These are phyloP conservation scores for Lacanobia wlatinum DNA, from an alignment of 2,888 invertebrate genomes.

Conservation along the genomic window DNA sequence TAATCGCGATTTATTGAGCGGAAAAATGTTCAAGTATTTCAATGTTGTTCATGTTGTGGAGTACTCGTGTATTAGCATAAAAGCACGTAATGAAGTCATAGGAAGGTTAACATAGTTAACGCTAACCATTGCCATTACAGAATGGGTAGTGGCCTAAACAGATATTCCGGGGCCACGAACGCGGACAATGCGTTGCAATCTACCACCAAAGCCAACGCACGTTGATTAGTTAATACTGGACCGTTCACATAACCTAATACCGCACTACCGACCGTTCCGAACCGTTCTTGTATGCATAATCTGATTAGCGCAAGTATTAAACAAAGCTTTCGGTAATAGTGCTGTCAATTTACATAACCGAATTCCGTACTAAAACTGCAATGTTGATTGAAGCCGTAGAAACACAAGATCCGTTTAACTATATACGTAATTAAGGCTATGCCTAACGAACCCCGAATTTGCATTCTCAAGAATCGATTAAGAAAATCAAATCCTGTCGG, in stretches of 20 bases:
- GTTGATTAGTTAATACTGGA: constrained; percentile 90
- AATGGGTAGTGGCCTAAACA: constrained; percentile 89
- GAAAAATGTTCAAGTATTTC: background rate
- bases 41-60: constrained; percentile 24
- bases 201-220: constrained; percentile 87
- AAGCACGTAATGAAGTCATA: constrained; percentile 77
- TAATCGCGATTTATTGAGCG: constrained; percentile 30
- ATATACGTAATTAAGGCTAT: constrained; percentile 66
- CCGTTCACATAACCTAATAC: constrained; percentile 87
- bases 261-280: constrained; percentile 80
- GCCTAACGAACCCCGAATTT: constrained; percentile 74
- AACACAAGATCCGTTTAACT: constrained; percentile 73
- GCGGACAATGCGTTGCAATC: constrained; percentile 89
- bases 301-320: constrained; percentile 89
- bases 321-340: constrained; percentile 85
- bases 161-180: constrained; percentile 89
- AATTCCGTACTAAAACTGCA: constrained; percentile 69
- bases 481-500: constrained; percentile 89
- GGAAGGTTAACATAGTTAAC: constrained; percentile 83
- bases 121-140: constrained; percentile 87
- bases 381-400: constrained; percentile 73
- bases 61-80: constrained; percentile 67
- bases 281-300: constrained; percentile 90
- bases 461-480: constrained; percentile 88
- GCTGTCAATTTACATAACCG: constrained; percentile 81